phyloP scores from a whole-genome alignment of 2,113 vertebrate species.

The Anhinga anhinga region DNA sequence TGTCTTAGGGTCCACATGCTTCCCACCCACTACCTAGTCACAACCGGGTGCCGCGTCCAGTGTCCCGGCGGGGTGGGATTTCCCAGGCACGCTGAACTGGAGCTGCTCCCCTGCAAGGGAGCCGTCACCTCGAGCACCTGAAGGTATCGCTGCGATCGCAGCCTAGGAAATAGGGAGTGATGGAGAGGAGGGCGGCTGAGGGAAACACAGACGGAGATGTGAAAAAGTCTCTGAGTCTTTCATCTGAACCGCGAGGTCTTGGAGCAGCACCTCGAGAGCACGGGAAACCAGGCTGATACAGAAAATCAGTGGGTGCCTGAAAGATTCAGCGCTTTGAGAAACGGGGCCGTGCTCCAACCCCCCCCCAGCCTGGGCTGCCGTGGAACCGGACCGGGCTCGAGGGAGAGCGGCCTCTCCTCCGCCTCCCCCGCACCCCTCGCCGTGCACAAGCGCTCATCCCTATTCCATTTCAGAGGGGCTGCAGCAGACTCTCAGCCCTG shows the following conservation, averaged over 20 bases:
- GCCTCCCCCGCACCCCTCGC: background rate
- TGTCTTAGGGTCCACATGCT: fast-evolving
- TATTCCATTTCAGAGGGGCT: background rate
- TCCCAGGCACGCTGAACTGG: background rate
- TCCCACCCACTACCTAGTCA: background rate
- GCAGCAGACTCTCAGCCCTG: background rate
- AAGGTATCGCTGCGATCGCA: background rate
- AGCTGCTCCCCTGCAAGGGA: fast-evolving
- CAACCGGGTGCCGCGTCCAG: fast-evolving
- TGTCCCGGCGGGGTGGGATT: background rate
- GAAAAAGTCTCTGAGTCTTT: background rate
- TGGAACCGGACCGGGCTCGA: fast-evolving
- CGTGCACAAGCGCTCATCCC: background rate
- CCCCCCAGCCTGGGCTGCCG: background rate
- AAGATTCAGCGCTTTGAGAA: background rate
- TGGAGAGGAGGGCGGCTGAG: background rate
- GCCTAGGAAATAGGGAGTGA: background rate
- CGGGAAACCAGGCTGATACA: background rate
- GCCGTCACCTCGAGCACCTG: background rate
- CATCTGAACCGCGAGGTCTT: background rate
- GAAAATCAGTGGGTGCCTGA: background rate
- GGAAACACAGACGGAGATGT: background rate
- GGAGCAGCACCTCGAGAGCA: background rate
- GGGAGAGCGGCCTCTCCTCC: background rate
- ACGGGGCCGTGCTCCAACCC: fast-evolving